These are phyloP conservation scores for Heterocephalus glaber DNA, from an alignment of 2,113 vertebrate genomes.

Conservation along the genomic window DNA sequence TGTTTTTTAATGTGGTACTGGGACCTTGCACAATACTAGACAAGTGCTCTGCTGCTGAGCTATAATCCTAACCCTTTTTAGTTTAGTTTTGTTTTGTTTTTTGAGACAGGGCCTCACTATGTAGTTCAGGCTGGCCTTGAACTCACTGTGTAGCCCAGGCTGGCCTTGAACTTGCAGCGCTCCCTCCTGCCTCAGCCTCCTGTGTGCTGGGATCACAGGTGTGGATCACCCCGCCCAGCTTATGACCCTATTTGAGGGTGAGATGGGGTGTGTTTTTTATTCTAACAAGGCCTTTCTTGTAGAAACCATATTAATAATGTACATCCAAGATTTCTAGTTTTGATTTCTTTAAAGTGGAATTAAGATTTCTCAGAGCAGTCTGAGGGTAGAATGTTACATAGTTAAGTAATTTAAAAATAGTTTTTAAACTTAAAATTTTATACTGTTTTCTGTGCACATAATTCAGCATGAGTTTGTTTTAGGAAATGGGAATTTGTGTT, in stretches of 20 bases:
- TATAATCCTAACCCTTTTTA: neutral
- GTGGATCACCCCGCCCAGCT: neutral
- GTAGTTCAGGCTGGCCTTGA: neutral
- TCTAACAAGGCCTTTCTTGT: conserved; percentile 9
- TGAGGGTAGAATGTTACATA: neutral
- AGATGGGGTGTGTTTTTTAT: neutral
- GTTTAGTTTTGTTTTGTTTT: neutral
- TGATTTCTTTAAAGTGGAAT: conserved; percentile 3
- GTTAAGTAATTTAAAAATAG: neutral
- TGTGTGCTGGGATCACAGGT: neutral
- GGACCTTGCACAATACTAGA: neutral
- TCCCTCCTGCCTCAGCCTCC: neutral
- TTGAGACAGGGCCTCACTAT: neutral
- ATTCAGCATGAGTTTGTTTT: conserved; percentile 24
- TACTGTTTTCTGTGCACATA: neutral
- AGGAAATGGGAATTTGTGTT: neutral
- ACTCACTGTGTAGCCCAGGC: too few relatives aligned
- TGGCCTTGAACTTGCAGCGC: neutral
- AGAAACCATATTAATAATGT: neutral
- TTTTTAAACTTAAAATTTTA: conserved; percentile 32
- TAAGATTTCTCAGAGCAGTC: conserved; percentile 23
- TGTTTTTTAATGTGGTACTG: neutral
- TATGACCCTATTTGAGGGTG: neutral
- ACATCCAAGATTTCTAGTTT: conserved; percentile 15
- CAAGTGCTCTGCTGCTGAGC: neutral